Conservation (phyloP, 2,797 vertebrate genomes). For the Syngnathus acus region DNA sequence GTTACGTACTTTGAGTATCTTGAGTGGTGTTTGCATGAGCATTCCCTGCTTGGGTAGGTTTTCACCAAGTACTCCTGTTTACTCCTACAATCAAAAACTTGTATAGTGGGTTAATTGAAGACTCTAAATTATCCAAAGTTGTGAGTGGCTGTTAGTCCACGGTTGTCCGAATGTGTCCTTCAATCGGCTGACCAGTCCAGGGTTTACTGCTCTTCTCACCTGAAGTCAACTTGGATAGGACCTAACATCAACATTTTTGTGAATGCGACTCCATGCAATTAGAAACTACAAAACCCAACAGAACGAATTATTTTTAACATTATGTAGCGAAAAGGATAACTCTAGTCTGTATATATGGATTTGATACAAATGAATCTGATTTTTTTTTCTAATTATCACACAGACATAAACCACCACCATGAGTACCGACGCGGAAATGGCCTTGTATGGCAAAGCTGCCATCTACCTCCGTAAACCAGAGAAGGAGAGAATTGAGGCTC, state of each 20-base stretch:
- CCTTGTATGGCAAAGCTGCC: conserved; percentile 72
- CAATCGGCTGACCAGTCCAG: neutral
- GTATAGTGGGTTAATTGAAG: neutral
- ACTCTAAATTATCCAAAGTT: neutral
- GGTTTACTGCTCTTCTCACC: neutral
- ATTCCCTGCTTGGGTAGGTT: neutral
- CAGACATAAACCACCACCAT: conserved; percentile 52
- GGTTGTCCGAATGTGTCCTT: neutral
- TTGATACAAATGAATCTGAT: neutral
- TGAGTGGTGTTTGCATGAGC: neutral
- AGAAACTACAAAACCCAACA: neutral
- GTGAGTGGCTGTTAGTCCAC: neutral
- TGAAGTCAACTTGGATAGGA: neutral
- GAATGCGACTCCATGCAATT: neutral
- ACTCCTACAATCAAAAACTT: neutral
- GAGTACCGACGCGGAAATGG: conserved; percentile 77
- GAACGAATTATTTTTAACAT: neutral
- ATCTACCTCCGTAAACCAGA: conserved; percentile 77
- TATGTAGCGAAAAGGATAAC: neutral
- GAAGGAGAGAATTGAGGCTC: conserved; percentile 78
- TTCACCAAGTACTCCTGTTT: neutral
- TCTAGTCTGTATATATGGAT: neutral
- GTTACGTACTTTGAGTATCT: neutral
- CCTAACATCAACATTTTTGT: no score
- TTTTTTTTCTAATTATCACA: neutral